phyloP scores from a whole-genome alignment of 2,888 invertebrate genomes.

The Psylliodes chrysocephalus region DNA sequence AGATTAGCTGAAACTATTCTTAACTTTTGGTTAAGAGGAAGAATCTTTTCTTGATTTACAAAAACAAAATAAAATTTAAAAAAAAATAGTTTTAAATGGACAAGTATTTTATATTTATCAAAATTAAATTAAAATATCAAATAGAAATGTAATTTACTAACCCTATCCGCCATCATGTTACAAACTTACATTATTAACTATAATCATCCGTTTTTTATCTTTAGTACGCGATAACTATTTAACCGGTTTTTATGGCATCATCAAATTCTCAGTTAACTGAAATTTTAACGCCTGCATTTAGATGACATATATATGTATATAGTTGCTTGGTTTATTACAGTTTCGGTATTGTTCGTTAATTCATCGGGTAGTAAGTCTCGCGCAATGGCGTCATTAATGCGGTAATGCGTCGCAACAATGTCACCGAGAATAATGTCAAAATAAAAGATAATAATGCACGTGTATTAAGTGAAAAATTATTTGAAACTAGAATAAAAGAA shows the following conservation, averaged over 20 bases:
- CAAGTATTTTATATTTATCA: too few relatives aligned
- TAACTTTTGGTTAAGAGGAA: too few relatives aligned
- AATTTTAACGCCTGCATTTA: constrained; percentile 54
- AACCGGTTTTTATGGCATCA: constrained; percentile 47
- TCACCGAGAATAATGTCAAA: not conserved
- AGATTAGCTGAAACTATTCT: too few relatives aligned
- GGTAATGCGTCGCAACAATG: constrained; percentile 20
- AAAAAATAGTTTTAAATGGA: too few relatives aligned
- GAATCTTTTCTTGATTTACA: too few relatives aligned
- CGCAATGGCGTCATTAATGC: constrained; percentile 26
- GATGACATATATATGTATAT: constrained; percentile 26
- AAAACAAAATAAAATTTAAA: too few relatives aligned
- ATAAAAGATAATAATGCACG: too few relatives aligned
- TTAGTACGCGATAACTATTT: constrained; percentile 2
- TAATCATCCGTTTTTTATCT: not conserved
- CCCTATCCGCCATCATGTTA: too few relatives aligned
- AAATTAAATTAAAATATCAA: too few relatives aligned
- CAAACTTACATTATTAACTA: constrained; percentile 18
- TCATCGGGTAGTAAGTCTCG: constrained; percentile 22
- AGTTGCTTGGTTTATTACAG: constrained; percentile 26
- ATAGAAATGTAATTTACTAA: too few relatives aligned
- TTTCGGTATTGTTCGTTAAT: constrained; percentile 32
- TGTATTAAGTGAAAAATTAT: too few relatives aligned
- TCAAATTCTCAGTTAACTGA: constrained; percentile 54
- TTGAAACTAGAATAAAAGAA: too few relatives aligned